Percentiles rank a stretch among this genome's conserved stretches.
Evolutionary conservation across 2,113 vertebrate genomes (phyloP).

Genomic region (Ochotona curzoniae): DNA sequence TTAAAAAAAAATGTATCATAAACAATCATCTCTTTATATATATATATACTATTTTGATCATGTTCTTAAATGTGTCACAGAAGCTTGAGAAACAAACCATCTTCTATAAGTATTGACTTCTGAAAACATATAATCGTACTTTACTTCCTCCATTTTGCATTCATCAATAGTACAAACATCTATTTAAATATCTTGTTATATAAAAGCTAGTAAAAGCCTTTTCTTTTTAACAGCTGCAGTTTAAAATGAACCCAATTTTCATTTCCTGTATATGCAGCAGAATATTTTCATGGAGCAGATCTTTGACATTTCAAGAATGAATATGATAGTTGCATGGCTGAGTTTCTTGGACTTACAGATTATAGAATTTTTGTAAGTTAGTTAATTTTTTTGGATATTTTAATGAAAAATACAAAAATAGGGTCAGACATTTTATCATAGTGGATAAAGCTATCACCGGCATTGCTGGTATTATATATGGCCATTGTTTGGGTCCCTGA

Average conservation of each 20-base stretch:
- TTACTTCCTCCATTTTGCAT: neutral
- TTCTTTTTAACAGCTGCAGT: neutral
- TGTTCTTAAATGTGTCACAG: neutral
- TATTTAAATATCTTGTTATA: neutral
- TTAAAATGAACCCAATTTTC: neutral
- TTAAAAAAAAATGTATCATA: neutral
- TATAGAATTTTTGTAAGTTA: neutral
- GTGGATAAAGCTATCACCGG: too few relatives aligned
- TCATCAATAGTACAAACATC: neutral
- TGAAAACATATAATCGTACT: neutral
- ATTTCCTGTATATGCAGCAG: neutral
- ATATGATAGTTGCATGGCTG: neutral
- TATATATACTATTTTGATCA: neutral
- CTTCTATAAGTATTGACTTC: neutral
- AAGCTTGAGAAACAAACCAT: neutral
- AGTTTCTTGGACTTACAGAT: neutral
- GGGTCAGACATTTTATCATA: neutral
- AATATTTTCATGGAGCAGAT: neutral
- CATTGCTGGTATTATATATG: too few relatives aligned
- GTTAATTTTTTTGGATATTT: neutral
- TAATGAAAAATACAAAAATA: neutral
- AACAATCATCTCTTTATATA: neutral
- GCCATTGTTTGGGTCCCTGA: too few relatives aligned
- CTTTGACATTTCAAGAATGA: neutral
- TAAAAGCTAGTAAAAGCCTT: neutral